Conservation (phyloP, 2,113 vertebrate genomes). For the Colinus virginianus region DNA sequence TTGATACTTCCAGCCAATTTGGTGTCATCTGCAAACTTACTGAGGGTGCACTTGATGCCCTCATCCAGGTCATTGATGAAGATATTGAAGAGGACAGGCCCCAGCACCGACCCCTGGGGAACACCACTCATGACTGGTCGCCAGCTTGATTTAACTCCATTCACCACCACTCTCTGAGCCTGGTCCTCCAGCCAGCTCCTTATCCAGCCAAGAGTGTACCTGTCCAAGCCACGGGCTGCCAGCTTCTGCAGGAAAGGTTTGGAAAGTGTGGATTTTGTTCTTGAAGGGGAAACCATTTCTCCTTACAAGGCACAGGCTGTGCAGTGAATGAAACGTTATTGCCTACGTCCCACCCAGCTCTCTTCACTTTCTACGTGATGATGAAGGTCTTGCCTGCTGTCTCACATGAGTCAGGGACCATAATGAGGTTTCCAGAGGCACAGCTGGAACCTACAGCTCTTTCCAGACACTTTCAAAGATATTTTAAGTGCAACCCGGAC, state of each 20-base stretch:
- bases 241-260: neutral
- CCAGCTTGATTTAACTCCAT: too few relatives aligned
- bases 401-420: slow-evolving; percentile 5
- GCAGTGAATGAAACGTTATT: slow-evolving; percentile 9
- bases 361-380: neutral
- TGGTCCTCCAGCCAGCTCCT: too few relatives aligned
- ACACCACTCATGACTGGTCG: too few relatives aligned
- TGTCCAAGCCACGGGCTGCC: too few relatives aligned
- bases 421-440: slow-evolving; percentile 49
- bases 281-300: slow-evolving; percentile 19
- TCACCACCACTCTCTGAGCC: too few relatives aligned
- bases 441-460: neutral
- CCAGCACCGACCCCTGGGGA: too few relatives aligned
- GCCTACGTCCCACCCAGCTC: slow-evolving; percentile 13
- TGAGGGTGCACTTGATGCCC: too few relatives aligned
- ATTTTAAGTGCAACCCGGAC: slow-evolving; percentile 10
- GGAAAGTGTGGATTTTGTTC: slow-evolving; percentile 39
- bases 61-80: too few relatives aligned
- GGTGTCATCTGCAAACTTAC: too few relatives aligned
- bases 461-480: slow-evolving; percentile 14
- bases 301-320: neutral
- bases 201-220: too few relatives aligned
- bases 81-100: too few relatives aligned
- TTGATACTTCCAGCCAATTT: too few relatives aligned
- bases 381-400: neutral